These are phyloP conservation scores for Bothrops jararaca DNA, from an alignment of 2,113 vertebrate species.

Conservation along the genomic window DNA sequence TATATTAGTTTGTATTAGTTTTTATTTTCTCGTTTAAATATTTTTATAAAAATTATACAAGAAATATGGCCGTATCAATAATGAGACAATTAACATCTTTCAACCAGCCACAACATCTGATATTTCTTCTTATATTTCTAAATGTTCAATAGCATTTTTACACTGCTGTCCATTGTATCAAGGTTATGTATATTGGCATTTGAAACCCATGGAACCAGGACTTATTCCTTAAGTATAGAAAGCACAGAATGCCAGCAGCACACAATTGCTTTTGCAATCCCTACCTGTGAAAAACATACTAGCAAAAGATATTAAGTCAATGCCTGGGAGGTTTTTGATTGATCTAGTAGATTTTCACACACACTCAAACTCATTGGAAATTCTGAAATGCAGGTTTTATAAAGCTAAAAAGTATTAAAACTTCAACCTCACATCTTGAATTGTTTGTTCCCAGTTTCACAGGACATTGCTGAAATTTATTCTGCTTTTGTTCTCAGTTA, in stretches of 20 bases:
- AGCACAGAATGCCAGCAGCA: conserved; percentile 15
- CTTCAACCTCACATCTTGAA: neutral
- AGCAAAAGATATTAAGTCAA: neutral
- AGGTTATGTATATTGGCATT: conserved; percentile 10
- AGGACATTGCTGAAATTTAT: neutral
- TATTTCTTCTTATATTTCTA: neutral
- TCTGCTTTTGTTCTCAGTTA: neutral
- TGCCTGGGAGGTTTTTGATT: neutral
- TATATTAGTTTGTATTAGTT: neutral
- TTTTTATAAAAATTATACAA: neutral
- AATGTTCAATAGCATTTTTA: neutral
- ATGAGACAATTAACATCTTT: neutral
- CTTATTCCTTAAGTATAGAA: conserved; percentile 10
- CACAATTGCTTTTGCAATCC: conserved; percentile 1
- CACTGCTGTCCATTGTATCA: neutral
- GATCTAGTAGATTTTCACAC: neutral
- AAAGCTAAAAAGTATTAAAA: neutral
- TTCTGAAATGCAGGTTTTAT: neutral
- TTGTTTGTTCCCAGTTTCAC: neutral
- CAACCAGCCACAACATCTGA: neutral
- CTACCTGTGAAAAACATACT: neutral
- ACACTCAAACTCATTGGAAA: neutral
- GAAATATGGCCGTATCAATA: neutral
- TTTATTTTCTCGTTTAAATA: neutral
- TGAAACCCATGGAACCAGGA: conserved; percentile 4